Conservation (phyloP, 2,113 vertebrate species). For the Scophthalmus maximus region DNA sequence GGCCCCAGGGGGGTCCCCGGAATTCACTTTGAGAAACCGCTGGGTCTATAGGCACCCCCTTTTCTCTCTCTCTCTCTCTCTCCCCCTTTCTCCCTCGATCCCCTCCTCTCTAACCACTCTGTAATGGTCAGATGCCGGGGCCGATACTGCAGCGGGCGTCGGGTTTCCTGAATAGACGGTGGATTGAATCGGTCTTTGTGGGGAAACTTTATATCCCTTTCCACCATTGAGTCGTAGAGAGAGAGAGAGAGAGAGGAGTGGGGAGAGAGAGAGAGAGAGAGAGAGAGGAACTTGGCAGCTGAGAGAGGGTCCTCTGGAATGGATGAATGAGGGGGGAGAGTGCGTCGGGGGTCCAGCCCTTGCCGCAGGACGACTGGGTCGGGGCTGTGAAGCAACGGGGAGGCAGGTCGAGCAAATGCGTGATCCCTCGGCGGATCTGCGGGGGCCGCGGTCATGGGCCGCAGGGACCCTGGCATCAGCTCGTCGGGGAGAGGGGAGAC, state of each 20-base stretch:
- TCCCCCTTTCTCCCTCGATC: conserved; percentile 47
- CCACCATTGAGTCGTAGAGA: conserved; percentile 83
- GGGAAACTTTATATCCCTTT: conserved; percentile 94
- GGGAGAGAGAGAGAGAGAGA: conserved; percentile 35
- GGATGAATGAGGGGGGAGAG: conserved; percentile 69
- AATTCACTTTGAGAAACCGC: conserved; percentile 51
- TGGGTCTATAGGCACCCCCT: conserved; percentile 38
- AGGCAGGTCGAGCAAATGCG: conserved; percentile 70
- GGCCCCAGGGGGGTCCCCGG: conserved; percentile 36
- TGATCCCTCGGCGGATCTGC: too few relatives aligned
- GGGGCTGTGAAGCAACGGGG: conserved; percentile 69
- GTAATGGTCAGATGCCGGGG: conserved; percentile 87
- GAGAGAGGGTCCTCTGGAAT: conserved; percentile 77
- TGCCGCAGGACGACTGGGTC: conserved; percentile 52
- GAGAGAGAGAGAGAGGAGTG: conserved; percentile 45
- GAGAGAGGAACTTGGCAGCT: conserved; percentile 78
- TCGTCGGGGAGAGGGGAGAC: background rate
- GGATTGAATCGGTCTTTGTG: conserved; percentile 93
- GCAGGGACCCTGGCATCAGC: background rate
- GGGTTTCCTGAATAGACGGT: conserved; percentile 88
- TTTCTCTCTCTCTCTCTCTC: conserved; percentile 22
- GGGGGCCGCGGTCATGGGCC: conserved; percentile 58
- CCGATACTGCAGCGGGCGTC: conserved; percentile 90
- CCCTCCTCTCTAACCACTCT: conserved; percentile 63
- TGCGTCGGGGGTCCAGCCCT: conserved; percentile 64